Evolutionary conservation across 2,797 vertebrate genomes (phyloP).

Genomic region (Linurgus olivaceus): DNA sequence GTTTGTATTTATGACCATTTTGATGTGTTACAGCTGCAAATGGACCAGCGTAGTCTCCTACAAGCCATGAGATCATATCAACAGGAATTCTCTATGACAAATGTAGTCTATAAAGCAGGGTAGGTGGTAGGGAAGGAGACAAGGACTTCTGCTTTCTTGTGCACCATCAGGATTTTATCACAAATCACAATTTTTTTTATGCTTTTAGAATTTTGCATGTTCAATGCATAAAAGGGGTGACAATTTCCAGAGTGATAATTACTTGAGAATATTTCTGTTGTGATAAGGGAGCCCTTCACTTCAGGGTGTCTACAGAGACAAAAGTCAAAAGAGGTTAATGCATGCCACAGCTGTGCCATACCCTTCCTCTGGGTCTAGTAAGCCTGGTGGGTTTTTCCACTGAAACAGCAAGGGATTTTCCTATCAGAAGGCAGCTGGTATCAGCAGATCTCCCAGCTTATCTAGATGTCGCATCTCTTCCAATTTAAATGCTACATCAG

Average conservation of each 20-base stretch:
- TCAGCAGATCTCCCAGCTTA: slow-evolving; percentile 52
- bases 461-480: slow-evolving; percentile 58
- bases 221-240: neutral
- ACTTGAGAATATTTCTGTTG: neutral
- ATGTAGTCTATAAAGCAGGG: neutral
- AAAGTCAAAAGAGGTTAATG: slow-evolving; percentile 50
- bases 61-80: neutral
- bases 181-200: neutral
- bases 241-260: neutral
- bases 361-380: slow-evolving; percentile 16
- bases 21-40: neutral
- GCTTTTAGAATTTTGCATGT: neutral
- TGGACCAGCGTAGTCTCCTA: neutral
- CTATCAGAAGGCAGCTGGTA: slow-evolving; percentile 42
- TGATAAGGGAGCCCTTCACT: neutral
- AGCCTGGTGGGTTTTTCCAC: slow-evolving; percentile 44
- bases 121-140: neutral
- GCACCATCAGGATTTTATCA: neutral
- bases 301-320: neutral
- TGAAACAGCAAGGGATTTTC: slow-evolving; percentile 51
- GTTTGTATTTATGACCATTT: neutral
- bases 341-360: slow-evolving; percentile 30
- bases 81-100: neutral
- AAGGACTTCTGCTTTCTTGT: neutral
- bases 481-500: slow-evolving; percentile 51